phyloP scores from a whole-genome alignment of 2,888 invertebrate species.

The Phaedon cochleariae region DNA sequence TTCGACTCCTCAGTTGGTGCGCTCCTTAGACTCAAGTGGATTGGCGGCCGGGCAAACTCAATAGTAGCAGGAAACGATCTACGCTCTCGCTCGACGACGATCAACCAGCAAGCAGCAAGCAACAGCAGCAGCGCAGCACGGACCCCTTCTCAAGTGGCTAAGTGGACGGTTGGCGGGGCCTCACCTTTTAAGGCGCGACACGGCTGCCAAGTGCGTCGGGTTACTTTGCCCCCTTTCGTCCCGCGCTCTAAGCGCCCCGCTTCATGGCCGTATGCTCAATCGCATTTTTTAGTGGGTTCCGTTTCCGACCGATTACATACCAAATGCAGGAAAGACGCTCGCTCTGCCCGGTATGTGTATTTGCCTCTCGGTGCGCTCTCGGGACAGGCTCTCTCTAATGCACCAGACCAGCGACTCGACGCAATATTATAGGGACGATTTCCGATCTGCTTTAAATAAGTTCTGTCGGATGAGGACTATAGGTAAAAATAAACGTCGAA shows the following conservation, averaged over 20 bases:
- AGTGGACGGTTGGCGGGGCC: constrained; percentile 39
- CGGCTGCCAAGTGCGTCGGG: constrained; percentile 60
- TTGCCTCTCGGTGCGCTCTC: too few species aligned
- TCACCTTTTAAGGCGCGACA: constrained; percentile 63
- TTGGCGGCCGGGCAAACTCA: too few species aligned
- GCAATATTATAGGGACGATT: constrained; percentile 1
- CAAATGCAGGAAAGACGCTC: constrained; percentile 28
- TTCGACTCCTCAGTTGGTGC: too few species aligned
- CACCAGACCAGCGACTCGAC: constrained; percentile 2
- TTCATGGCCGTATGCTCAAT: constrained; percentile 29
- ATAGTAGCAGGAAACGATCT: too few species aligned
- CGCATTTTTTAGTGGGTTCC: constrained; percentile 39
- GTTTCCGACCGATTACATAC: constrained; percentile 37
- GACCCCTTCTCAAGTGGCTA: constrained; percentile 61
- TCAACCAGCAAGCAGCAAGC: too few species aligned
- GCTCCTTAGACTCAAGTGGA: too few species aligned
- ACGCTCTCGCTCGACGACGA: too few species aligned
- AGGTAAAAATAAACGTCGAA: constrained; percentile 14
- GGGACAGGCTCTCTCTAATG: background rate
- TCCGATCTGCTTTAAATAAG: constrained; percentile 12
- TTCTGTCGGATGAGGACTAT: background rate
- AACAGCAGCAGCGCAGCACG: constrained; percentile 39
- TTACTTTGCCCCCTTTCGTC: constrained; percentile 37
- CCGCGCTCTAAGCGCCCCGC: constrained; percentile 22
- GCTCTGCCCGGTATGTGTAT: too few species aligned